These are phyloP conservation scores for Hypomecis atomaria DNA, from an alignment of 2,888 invertebrate species.

Conservation along the genomic window DNA sequence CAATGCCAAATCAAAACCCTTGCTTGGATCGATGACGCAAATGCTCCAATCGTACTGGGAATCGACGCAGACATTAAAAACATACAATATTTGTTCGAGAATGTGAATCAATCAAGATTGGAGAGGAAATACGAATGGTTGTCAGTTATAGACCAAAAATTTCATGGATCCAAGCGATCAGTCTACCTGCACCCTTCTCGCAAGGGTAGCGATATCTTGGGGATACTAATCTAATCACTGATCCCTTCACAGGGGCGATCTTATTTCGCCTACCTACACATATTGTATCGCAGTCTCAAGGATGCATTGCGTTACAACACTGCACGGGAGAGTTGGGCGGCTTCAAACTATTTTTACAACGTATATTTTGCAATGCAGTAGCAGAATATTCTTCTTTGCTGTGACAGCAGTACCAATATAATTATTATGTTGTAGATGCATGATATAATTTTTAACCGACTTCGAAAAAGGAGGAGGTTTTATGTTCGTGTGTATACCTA, in stretches of 20 bases:
- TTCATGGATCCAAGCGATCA: slow-evolving; percentile 35
- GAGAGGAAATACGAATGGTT: slow-evolving; percentile 1
- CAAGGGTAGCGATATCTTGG: slow-evolving; percentile 54
- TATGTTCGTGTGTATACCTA: too few relatives aligned
- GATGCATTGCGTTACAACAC: neutral
- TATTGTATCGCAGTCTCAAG: slow-evolving; percentile 6
- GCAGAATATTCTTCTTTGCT: neutral
- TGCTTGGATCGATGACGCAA: slow-evolving; percentile 20
- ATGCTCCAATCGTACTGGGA: slow-evolving; percentile 16
- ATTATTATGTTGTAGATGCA: too few relatives aligned
- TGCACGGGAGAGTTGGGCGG: neutral
- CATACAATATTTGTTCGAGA: slow-evolving; percentile 6
- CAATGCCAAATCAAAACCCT: slow-evolving; percentile 32
- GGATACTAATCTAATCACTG: slow-evolving; percentile 71
- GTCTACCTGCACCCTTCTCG: slow-evolving; percentile 48
- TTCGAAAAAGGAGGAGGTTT: too few relatives aligned
- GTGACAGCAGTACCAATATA: neutral
- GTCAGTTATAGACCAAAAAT: slow-evolving; percentile 11
- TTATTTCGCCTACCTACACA: slow-evolving; percentile 13
- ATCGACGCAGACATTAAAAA: slow-evolving; percentile 14
- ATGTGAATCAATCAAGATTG: neutral
- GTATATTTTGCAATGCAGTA: neutral
- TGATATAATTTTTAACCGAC: too few relatives aligned
- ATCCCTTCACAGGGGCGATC: slow-evolving; percentile 55
- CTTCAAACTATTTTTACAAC: neutral